Base-by-base conservation (phyloP, 2,797 vertebrate genomes). In the Danio jaintianensis region DNA sequence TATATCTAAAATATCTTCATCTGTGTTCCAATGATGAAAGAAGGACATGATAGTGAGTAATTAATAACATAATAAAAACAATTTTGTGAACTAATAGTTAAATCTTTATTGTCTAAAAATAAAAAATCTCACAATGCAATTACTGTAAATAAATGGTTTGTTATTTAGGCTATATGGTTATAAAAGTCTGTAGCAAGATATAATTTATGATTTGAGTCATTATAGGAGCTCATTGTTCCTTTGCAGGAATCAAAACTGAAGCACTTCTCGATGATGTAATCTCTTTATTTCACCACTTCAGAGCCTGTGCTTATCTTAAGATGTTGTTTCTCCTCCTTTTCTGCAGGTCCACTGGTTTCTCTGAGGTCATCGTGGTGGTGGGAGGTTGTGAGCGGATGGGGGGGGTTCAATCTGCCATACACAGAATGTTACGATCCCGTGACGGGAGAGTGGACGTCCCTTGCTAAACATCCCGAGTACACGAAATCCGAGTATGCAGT, bases 401-500 rank as follows among this genome's bases (percentile, higher is more conserved):
- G 53, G 53, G 97, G 97, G 43, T 99, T 99, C 93, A 99, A 98
- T 90, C 93, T 99, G 86, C 98, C 98, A 0, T 98, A 99, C 82
- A 98, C 96, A 0, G 98, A 99, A 87, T 99, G 98, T 90, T 99
- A 97, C 11, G 97, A 99, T 86, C 97, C 98, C 3, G 95, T 98
- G 82, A 98, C 97, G 50, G 98, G 97, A 84, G 97, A 98, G 36
- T 99, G 98, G 98, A 98, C 95, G 76, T 97, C 98, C 0, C 92
- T 99, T 90, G 96, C 97, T 75, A 99, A 99, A 85, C 94, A 99
- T 58, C 98, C 98, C 0, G 98, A 99, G 88, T 99, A 98, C 85
- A 98, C 98, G 61, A 99, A 99, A 86, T 99, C 97, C 16, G 98
- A 99, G 86, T 99, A 99, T 56, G 98, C 98, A 0, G 97, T 99